These are phyloP conservation scores for Macropus fuliginosus DNA, from an alignment of 2,797 vertebrate species.

Conservation along the genomic window DNA sequence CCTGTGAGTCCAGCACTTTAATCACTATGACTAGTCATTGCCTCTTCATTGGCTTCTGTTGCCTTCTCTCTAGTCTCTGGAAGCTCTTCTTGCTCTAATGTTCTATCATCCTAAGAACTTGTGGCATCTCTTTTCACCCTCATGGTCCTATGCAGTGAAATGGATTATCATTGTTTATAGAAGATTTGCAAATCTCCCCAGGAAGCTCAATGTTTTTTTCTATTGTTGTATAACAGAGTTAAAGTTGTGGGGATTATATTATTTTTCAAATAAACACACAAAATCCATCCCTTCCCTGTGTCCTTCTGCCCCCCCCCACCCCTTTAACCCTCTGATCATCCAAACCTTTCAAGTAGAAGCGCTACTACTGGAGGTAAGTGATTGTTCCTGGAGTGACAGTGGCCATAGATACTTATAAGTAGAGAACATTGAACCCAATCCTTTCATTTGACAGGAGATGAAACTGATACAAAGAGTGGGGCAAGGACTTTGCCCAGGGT, in stretches of 20 bases:
- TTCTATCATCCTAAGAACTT: not conserved
- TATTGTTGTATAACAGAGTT: no score
- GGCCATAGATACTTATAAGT: not conserved
- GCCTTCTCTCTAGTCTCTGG: not conserved
- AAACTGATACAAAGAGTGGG: not conserved
- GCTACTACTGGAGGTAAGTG: not conserved
- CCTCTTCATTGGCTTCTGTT: not conserved
- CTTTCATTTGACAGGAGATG: not conserved
- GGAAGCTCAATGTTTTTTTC: not conserved
- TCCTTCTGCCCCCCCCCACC: not conserved
- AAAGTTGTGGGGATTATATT: no score
- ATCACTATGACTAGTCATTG: not conserved
- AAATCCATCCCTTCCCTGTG: not conserved
- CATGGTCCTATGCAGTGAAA: not conserved
- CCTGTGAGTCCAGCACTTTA: not conserved
- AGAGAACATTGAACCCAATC: not conserved
- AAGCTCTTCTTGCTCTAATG: not conserved
- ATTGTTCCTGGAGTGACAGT: not conserved
- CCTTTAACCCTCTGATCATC: not conserved
- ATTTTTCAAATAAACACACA: no score
- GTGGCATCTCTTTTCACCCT: not conserved
- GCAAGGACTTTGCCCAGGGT: not conserved
- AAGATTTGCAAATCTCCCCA: not conserved
- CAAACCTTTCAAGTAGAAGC: not conserved
- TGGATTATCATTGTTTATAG: not conserved